A percentile compares a stretch with the other conserved stretches of the same genome.
These are phyloP conservation scores for Nasonia giraulti DNA, from an alignment of 1,140 invertebrate genomes.

Conservation along the genomic window DNA sequence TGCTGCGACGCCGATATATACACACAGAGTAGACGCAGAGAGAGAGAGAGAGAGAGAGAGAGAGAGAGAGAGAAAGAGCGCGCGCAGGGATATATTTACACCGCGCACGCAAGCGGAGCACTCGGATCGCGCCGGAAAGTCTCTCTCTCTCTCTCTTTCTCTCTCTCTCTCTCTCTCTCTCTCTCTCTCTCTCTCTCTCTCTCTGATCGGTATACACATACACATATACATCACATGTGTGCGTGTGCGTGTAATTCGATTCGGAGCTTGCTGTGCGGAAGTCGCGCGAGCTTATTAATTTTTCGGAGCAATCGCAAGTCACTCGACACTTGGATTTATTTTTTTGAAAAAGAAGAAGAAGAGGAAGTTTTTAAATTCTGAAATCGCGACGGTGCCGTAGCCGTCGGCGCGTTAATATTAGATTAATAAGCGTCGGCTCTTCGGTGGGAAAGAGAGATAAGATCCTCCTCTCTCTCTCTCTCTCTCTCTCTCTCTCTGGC, in stretches of 20 bases:
- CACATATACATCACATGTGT: not conserved
- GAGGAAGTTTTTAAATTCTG: too few species aligned
- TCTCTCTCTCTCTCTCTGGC: constrained; percentile 14
- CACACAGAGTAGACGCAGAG: not conserved
- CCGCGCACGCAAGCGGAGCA: not conserved
- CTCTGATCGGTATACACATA: constrained; percentile 6
- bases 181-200: not conserved
- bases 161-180: not conserved
- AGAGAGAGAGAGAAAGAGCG: too few species aligned
- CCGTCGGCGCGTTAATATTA: not conserved
- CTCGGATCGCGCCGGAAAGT: not conserved
- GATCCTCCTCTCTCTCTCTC: constrained; percentile 11
- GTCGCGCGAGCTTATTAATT: not conserved
- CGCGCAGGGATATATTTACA: constrained; percentile 39
- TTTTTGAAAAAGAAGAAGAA: not conserved
- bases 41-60: too few species aligned
- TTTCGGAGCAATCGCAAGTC: too few species aligned
- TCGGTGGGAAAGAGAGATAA: not conserved
- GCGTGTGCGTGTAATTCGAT: too few species aligned
- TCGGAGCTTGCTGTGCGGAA: not conserved
- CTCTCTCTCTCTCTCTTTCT: not conserved
- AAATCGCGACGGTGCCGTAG: too few species aligned
- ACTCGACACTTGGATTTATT: not conserved
- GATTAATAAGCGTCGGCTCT: not conserved
- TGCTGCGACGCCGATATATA: not conserved